phyloP scores from a whole-genome alignment of 2,113 vertebrate genomes.

The Pao palembangensis region DNA sequence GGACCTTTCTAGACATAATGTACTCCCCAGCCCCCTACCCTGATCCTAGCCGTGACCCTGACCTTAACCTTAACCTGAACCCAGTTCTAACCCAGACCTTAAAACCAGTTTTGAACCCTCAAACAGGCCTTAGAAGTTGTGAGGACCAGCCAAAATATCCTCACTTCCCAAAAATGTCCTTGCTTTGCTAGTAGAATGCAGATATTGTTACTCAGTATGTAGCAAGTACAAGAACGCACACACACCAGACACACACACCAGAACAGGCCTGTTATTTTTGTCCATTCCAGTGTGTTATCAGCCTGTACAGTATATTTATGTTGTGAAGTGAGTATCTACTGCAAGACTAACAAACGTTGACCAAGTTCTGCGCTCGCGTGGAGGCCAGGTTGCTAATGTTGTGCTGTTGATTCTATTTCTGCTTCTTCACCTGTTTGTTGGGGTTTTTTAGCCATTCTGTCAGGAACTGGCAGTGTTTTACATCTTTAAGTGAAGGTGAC shows the following conservation, averaged over 20 bases:
- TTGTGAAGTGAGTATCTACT: slow-evolving; percentile 68
- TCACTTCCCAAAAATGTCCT: too few species aligned
- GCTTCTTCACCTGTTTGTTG: slow-evolving; percentile 14
- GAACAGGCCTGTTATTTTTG: slow-evolving; percentile 8
- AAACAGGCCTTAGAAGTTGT: too few species aligned
- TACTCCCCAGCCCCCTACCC: too few species aligned
- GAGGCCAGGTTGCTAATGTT: slow-evolving; percentile 50
- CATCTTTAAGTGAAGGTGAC: slow-evolving; percentile 46
- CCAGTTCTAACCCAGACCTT: too few species aligned
- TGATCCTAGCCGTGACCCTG: too few species aligned
- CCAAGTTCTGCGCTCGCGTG: slow-evolving; percentile 52
- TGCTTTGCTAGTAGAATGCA: too few species aligned
- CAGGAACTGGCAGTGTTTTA: slow-evolving; percentile 27
- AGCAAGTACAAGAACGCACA: too few species aligned
- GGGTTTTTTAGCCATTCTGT: slow-evolving; percentile 29
- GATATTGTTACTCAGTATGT: too few species aligned
- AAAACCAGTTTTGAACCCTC: too few species aligned
- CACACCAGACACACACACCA: slow-evolving; percentile 3
- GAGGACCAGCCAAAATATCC: too few species aligned
- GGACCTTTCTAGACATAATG: too few species aligned
- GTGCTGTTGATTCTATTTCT: slow-evolving; percentile 57
- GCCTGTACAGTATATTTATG: slow-evolving; percentile 73
- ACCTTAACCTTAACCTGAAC: too few species aligned
- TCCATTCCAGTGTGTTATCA: slow-evolving; percentile 31
- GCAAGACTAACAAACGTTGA: slow-evolving; percentile 49